These are phyloP conservation scores for Neodon shergylaensis DNA, from an alignment of 2,113 vertebrate species.

Conservation along the genomic window DNA sequence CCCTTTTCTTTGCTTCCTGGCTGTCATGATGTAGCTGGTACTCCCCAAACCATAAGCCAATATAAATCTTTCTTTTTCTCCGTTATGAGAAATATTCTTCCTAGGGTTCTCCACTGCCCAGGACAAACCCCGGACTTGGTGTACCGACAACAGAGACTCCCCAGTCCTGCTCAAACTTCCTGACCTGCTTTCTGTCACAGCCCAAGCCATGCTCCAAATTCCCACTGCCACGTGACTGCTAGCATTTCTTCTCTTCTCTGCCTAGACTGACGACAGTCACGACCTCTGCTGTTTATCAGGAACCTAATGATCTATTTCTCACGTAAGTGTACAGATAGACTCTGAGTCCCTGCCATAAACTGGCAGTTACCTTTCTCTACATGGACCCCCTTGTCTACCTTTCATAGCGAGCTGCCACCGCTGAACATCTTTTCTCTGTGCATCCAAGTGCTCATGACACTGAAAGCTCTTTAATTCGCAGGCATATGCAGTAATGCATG, in stretches of 20 bases:
- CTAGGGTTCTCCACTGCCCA: background rate
- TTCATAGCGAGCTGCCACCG: fast-evolving
- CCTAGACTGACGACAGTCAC: background rate
- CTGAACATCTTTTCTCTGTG: background rate
- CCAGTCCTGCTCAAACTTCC: background rate
- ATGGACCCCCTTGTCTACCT: background rate
- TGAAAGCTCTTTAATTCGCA: background rate
- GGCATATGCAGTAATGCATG: background rate
- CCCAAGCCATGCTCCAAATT: background rate
- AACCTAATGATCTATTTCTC: background rate
- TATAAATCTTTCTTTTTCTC: background rate
- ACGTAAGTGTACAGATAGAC: background rate
- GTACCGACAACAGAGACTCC: background rate
- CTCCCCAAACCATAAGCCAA: background rate
- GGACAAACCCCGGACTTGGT: background rate
- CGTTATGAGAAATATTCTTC: background rate
- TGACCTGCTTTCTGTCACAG: background rate
- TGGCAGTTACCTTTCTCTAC: background rate
- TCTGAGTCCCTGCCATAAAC: background rate
- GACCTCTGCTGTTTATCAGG: background rate
- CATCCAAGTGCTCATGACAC: background rate
- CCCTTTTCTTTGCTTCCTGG: background rate
- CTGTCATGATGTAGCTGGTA: background rate
- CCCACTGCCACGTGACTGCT: fast-evolving
- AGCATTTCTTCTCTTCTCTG: background rate